phyloP scores from a whole-genome alignment of 1,140 invertebrate species.

The Amphibalanus amphitrite region DNA sequence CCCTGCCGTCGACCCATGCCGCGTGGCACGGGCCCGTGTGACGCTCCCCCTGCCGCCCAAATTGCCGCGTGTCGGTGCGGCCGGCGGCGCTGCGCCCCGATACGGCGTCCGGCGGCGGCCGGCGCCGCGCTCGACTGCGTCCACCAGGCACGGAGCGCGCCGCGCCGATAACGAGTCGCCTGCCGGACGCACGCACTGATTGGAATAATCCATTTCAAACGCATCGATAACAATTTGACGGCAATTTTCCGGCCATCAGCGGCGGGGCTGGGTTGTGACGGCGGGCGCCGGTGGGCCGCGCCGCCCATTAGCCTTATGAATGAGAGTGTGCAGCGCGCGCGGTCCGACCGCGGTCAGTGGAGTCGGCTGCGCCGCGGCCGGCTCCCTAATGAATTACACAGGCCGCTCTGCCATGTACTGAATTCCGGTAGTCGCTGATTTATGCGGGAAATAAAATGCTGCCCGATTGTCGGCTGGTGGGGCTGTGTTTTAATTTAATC shows the following conservation, averaged over 20 bases:
- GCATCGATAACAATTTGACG: neutral
- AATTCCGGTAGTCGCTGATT: slow-evolving; percentile 1
- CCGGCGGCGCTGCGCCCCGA: too few relatives aligned
- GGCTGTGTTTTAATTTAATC: neutral
- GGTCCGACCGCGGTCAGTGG: too few relatives aligned
- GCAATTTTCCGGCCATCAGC: neutral
- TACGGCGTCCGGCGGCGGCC: too few relatives aligned
- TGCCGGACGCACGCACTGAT: neutral
- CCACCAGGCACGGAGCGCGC: too few relatives aligned
- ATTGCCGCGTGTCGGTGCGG: too few relatives aligned
- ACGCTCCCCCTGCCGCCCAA: too few relatives aligned
- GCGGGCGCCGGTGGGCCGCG: too few relatives aligned
- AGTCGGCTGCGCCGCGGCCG: too few relatives aligned
- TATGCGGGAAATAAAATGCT: slow-evolving; percentile 1
- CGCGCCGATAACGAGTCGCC: neutral
- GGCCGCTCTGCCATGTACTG: neutral
- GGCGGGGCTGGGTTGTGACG: too few relatives aligned
- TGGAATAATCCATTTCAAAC: neutral
- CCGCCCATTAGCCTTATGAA: neutral
- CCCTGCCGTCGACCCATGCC: too few relatives aligned
- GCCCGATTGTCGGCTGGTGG: neutral
- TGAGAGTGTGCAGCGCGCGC: neutral
- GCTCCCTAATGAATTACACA: neutral
- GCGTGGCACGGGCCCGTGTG: too few relatives aligned
- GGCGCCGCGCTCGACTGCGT: too few relatives aligned